Base-by-base conservation (phyloP, 1,140 invertebrate species). In the Sinella curviseta region DNA sequence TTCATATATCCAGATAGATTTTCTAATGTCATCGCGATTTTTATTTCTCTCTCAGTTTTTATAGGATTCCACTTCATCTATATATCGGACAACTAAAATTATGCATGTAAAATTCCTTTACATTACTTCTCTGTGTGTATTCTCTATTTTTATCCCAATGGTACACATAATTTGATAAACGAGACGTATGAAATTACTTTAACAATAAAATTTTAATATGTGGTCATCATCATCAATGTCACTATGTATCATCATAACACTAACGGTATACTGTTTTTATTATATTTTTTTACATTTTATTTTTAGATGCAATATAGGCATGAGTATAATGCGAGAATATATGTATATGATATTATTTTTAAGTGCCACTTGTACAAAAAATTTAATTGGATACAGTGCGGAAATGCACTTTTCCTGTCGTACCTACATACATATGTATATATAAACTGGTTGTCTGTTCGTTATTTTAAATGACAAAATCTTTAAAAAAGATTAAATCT, bases 401-500 rank as follows among this genome's bases (percentile, higher is more conserved):
- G 55, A 60, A 60, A 60, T 60, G 55, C 55, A 60, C 3, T 60
- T 60, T 60, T 60, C 55, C 55, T 60, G 55, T 14, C 24, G 55
- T 60, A 14, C 8, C 4, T 24, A 24, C 24, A 60, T 3, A 14
- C 55, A 14, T 24, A 60, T 3, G 3, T 60, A 12, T 60, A 4
- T 60, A 12, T 4, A 3, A 26, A 60, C 14, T 24, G 24, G n/a
- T 26, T n/a, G n/a, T 14, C 24, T 24, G 55, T 3, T 14, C 24
- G n/a, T 14, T 14, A 14, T 14, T 60, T 24, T 14, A 4, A 60
- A 60, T 17, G 39, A 17, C 39, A 48, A 48, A 48, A 17, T 48
- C 4, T n/a, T n/a, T n/a, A 17, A 48, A 48, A 17, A 48, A 48
- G 17, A 48, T 48, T 48, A 48, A 48, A 48, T 8, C 17, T 60